Conservation (phyloP, 1,140 invertebrate species). For the Solenopsis fugax region DNA sequence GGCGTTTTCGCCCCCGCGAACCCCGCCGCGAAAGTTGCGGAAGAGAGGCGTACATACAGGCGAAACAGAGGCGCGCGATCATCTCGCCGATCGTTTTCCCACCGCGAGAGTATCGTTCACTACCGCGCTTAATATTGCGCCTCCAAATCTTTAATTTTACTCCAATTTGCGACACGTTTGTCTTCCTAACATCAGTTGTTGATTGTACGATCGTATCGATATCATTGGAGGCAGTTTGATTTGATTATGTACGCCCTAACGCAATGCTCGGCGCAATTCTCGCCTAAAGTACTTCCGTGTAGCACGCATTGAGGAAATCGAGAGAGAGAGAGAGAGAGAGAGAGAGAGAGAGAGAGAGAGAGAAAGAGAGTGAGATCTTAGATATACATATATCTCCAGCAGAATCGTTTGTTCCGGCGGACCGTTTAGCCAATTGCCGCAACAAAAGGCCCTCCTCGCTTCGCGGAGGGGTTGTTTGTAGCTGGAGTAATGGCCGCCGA, state of each 20-base stretch:
- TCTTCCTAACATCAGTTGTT: background rate
- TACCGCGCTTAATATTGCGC: background rate
- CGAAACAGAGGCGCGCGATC: conserved; percentile 51
- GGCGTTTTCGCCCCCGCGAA: conserved; percentile 42
- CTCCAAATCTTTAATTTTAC: background rate
- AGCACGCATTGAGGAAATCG: conserved; percentile 32
- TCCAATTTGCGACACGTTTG: background rate
- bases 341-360: too few relatives aligned
- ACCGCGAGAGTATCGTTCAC: background rate
- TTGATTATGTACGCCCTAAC: background rate
- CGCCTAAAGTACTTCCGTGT: background rate
- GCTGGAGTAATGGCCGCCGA: conserved; percentile 84
- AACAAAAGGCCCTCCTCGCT: conserved; percentile 82
- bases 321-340: background rate
- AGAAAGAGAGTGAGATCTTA: conserved; percentile 50
- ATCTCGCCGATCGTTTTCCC: conserved; percentile 64
- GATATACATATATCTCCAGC: conserved; percentile 55
- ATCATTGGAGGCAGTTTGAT: background rate
- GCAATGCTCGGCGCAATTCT: background rate
- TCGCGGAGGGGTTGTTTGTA: conserved; percentile 85
- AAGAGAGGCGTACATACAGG: conserved; percentile 50
- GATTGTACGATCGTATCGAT: background rate
- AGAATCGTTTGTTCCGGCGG: conserved; percentile 79
- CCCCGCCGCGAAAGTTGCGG: conserved; percentile 54
- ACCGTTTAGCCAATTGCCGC: conserved; percentile 85